Conservation (phyloP, 2,113 vertebrate genomes). For the Oncorhynchus nerka region DNA sequence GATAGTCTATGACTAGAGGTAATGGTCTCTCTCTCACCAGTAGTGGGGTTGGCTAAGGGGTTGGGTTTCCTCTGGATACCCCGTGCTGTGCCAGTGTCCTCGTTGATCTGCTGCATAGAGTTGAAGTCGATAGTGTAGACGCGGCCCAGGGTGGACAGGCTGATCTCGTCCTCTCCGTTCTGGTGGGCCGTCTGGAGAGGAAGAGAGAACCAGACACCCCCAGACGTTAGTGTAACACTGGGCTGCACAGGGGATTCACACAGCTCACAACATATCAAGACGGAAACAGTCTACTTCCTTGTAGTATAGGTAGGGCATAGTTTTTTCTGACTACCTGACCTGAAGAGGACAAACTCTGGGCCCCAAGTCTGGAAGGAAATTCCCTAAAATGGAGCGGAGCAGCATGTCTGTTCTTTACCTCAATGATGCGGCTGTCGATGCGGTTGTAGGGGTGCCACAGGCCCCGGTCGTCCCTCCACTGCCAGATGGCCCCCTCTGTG, state of each 20-base stretch:
- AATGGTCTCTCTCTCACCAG: constrained; percentile 78
- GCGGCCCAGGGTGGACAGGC: constrained; percentile 95
- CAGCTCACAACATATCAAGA: not conserved
- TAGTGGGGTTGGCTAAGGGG: constrained; percentile 94
- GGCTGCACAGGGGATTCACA: not conserved
- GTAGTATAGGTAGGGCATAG: not conserved
- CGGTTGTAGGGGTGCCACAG: constrained; percentile 99
- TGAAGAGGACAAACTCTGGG: not conserved
- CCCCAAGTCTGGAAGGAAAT: not conserved
- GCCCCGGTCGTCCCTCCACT: constrained; percentile 96
- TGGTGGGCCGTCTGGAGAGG: constrained; percentile 93
- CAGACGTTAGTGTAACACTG: constrained; percentile 22
- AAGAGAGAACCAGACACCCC: constrained; percentile 21
- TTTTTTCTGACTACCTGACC: not conserved
- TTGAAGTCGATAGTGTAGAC: constrained; percentile 99
- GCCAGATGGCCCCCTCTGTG: constrained; percentile 96
- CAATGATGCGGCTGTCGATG: constrained; percentile 98
- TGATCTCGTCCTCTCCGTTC: constrained; percentile 99
- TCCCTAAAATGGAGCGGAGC: too few relatives aligned
- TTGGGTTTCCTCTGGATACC: constrained; percentile 99
- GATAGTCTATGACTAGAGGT: not conserved
- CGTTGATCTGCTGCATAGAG: constrained; percentile 99
- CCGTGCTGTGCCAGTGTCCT: constrained; percentile 98
- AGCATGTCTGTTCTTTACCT: constrained; percentile 72
- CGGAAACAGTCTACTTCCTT: not conserved